Percentiles rank a stretch among this genome's conserved stretches.
These are phyloP conservation scores for Chalcis sispes DNA, from an alignment of 2,888 invertebrate genomes.

Conservation along the genomic window DNA sequence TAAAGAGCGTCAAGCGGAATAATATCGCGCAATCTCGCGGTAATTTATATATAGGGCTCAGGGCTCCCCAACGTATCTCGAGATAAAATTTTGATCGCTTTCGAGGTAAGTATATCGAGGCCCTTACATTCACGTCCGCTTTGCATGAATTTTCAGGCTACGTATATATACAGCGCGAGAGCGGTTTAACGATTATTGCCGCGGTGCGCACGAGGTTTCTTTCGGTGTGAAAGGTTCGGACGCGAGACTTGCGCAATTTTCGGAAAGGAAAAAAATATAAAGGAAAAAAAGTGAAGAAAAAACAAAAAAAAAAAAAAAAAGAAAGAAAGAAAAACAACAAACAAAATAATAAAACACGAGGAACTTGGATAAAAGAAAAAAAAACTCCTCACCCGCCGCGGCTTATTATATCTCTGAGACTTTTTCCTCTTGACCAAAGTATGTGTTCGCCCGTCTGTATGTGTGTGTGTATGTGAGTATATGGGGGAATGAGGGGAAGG, in stretches of 20 bases:
- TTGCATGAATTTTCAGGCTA: background rate
- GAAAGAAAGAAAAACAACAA: conserved; percentile 22
- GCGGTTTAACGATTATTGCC: background rate
- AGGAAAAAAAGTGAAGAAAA: background rate
- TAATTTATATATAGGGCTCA: too few species aligned
- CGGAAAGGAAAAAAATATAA: conserved; percentile 20
- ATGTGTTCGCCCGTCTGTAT: background rate
- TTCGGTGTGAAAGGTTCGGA: conserved; percentile 51
- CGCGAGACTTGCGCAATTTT: conserved; percentile 44
- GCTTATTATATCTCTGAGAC: too few species aligned
- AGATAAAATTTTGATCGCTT: background rate
- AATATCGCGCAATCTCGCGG: too few species aligned
- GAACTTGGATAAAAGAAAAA: too few species aligned
- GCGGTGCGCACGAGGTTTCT: conserved; percentile 20
- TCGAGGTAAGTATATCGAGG: conserved; percentile 41
- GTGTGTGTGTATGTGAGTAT: background rate
- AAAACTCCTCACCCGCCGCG: too few species aligned
- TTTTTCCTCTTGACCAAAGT: too few species aligned
- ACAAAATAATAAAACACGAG: too few species aligned
- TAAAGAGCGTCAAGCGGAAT: background rate
- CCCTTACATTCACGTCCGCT: conserved; percentile 26
- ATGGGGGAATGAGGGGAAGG: background rate
- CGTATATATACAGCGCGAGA: conserved; percentile 14
- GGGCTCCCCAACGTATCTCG: background rate
- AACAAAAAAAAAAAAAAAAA: background rate